Conservation (phyloP, 2,113 vertebrate genomes). For the Ploceus nigricollis region DNA sequence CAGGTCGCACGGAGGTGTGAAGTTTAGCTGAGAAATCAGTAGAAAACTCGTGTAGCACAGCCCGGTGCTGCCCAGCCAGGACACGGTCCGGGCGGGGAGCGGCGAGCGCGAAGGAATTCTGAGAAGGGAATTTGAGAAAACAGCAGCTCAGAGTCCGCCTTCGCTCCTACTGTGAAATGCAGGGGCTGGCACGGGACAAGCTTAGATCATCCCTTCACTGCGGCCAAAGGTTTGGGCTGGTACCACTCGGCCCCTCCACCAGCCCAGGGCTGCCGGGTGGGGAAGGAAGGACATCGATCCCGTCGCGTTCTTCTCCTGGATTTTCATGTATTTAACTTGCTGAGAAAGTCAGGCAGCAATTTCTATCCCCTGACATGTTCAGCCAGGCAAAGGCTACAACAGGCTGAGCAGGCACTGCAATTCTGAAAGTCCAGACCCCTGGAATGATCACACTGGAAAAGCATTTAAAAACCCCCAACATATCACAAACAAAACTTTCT, state of each 20-base stretch:
- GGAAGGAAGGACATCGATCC: neutral
- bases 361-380: neutral
- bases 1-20: neutral
- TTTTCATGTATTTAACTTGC: neutral
- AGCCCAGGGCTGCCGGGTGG: neutral
- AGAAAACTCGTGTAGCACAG: fast-evolving
- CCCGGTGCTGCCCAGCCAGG: neutral
- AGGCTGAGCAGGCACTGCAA: neutral
- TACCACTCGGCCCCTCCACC: neutral
- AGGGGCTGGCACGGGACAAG: neutral
- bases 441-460: neutral
- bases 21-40: neutral
- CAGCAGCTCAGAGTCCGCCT: neutral
- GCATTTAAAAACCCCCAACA: fast-evolving
- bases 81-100: neutral
- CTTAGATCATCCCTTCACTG: fast-evolving
- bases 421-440: neutral
- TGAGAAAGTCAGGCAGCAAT: neutral
- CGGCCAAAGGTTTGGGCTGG: neutral
- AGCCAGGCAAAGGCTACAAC: neutral
- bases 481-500: neutral
- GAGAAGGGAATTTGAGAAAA: neutral
- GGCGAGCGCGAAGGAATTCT: neutral
- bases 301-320: neutral
- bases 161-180: neutral